Conservation (phyloP, 2,113 vertebrate genomes). For the Lepisosteus osseus region DNA sequence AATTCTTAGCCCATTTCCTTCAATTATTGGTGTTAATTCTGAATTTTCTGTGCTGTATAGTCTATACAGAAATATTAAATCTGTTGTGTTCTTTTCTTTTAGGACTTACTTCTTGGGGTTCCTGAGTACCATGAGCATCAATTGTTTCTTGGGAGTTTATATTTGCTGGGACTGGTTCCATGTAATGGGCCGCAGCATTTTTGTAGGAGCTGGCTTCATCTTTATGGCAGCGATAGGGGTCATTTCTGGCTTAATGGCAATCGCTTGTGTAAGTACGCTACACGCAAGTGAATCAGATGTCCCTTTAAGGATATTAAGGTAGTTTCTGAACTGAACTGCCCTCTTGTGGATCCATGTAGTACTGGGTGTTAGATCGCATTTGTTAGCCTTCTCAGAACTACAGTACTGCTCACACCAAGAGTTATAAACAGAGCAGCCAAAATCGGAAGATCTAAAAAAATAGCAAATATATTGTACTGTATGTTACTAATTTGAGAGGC, state of each 20-base stretch:
- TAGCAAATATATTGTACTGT: too few species aligned
- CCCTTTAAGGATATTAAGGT: too few species aligned
- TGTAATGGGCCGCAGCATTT: conserved; percentile 24
- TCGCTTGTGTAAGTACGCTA: conserved; percentile 15
- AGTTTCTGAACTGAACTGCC: not conserved
- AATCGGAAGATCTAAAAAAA: too few species aligned
- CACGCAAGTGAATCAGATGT: too few species aligned
- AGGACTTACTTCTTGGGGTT: conserved; percentile 37
- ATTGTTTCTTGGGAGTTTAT: conserved; percentile 27
- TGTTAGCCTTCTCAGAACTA: too few species aligned
- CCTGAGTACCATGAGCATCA: conserved; percentile 21
- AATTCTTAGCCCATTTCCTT: too few species aligned
- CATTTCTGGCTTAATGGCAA: conserved; percentile 30
- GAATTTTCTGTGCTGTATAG: not conserved
- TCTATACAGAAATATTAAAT: not conserved
- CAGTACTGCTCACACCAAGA: too few species aligned
- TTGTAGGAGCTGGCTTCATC: conserved; percentile 30
- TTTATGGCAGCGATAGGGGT: conserved; percentile 33
- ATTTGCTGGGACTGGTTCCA: conserved; percentile 35
- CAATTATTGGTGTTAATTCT: too few species aligned
- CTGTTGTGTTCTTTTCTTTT: conserved; percentile 6
- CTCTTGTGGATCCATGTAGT: not conserved
- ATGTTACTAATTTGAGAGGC: too few species aligned
- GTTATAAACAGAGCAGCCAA: too few species aligned
- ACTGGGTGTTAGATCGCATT: not conserved